Evolutionary conservation across 2,888 invertebrate species (phyloP), one percentile per base, ranked within the genome.

Genomic region (Isotomurus palustris): DNA sequence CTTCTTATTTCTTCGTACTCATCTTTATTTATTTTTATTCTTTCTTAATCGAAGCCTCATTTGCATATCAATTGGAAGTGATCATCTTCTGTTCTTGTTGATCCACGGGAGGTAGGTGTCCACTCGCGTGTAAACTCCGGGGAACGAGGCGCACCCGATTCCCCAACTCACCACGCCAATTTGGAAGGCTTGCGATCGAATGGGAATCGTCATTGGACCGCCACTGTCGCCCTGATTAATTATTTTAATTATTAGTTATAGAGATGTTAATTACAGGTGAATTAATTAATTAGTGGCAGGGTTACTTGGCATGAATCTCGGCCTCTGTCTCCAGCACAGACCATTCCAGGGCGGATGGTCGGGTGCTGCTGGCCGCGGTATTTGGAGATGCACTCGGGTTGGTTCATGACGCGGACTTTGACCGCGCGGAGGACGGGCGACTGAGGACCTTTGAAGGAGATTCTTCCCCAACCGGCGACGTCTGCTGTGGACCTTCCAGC

Each of bases 271-370:
- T 32, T 32, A 32, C 6, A 6, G 32, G 12, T 12, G 32, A 32
- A 32, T 10, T 32, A 10, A 32, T 32, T 32, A 32, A 32, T 19
- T 36, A 22, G 22, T n/a, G 10, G 17, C 86, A n/a, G n/a, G n/a
- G n/a, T 82, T 80, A 91, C 91, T 77, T 90, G 90, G 75, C 91
- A 92, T 21, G 91, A 91, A 76, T 92, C 92, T 78, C 83, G 86
- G 57, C 84, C 83, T 12, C 84, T 86, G 76, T 83, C 83, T 1
- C 91, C 91, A 43, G 91, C 91, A 74, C 91, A 92, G 6, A 92
- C 76, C 84, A 92, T 91, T 72, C 88, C 87, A 12, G 87, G 45
- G 1, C 58, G 52, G 21, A 66, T 64, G 1, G 58, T 61, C 22
- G 54, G 60, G n/a, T 57, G 59, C 2, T 59, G 56, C 52, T 36